Percentiles rank a stretch among this genome's conserved stretches.
phyloP scores from a whole-genome alignment of 37 sponge, comb jelly and placozoan genomes.

The Chondrosia reniformis region DNA sequence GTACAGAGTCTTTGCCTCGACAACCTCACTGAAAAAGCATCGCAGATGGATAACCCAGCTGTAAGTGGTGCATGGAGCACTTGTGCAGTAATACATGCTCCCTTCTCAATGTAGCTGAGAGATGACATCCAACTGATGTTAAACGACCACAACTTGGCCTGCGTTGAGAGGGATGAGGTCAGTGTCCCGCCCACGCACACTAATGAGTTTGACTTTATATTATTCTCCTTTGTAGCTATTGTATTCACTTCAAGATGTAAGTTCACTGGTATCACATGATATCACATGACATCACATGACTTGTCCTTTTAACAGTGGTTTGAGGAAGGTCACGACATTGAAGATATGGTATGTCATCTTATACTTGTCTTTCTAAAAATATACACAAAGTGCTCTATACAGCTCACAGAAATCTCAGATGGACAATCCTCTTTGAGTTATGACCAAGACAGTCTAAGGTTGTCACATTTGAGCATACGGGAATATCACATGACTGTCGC shows the following conservation, averaged over 20 bases:
- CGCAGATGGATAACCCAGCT: neutral
- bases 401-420: slow-evolving; percentile 16
- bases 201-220: neutral
- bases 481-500: neutral
- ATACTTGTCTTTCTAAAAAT: neutral
- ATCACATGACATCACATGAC: neutral
- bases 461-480: neutral
- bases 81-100: neutral
- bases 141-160: slow-evolving; percentile 40
- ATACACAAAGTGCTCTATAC: neutral
- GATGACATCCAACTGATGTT: slow-evolving; percentile 23
- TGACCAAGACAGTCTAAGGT: slow-evolving; percentile 25
- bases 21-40: no score
- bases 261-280: neutral
- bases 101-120: neutral
- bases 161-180: slow-evolving; percentile 43
- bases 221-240: slow-evolving; percentile 5
- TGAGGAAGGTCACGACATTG: slow-evolving; percentile 47
- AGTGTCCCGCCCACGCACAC: neutral
- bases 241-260: slow-evolving; percentile 45
- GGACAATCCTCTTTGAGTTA: neutral
- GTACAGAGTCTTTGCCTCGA: no score
- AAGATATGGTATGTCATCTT: slow-evolving; percentile 38
- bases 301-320: slow-evolving; percentile 43
- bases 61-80: neutral